phyloP scores from a whole-genome alignment of 2,888 invertebrate species.

The Smittia aterrima region DNA sequence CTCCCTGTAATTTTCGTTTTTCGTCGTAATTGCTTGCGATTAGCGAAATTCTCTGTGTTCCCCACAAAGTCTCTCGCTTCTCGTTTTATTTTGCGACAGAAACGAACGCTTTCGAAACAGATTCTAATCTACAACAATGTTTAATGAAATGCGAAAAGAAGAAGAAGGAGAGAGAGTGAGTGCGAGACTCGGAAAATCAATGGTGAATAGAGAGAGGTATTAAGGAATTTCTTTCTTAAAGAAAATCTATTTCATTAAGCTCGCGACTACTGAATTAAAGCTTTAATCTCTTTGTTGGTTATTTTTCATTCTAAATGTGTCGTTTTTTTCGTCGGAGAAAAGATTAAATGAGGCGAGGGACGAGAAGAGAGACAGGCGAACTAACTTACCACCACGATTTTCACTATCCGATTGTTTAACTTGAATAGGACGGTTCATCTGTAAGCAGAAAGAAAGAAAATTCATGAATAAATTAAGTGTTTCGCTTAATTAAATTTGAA shows the following conservation, averaged over 20 bases:
- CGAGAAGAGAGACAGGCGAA: not conserved
- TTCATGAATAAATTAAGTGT: conserved; percentile 41
- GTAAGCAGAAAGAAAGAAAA: conserved; percentile 58
- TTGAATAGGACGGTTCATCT: conserved; percentile 99
- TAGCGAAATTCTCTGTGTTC: conserved; percentile 1
- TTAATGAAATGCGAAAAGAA: conserved; percentile 30
- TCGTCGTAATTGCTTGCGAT: conserved; percentile 32
- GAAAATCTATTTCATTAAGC: not conserved
- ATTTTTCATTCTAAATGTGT: not conserved
- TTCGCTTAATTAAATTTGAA: conserved; percentile 31
- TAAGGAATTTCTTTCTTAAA: not conserved
- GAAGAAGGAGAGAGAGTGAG: not conserved
- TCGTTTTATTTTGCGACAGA: not conserved
- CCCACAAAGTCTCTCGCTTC: not conserved
- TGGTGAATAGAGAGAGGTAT: conserved; percentile 1
- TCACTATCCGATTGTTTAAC: conserved; percentile 99
- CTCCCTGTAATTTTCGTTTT: not conserved
- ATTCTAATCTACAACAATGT: conserved; percentile 31
- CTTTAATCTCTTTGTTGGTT: not conserved
- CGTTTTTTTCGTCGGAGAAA: not conserved
- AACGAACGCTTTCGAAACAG: conserved; percentile 24
- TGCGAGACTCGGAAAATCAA: not conserved
- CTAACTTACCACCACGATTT: conserved; percentile 88
- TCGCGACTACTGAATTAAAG: not conserved
- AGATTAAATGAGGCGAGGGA: conserved; percentile 9